A percentile compares a stretch with the other conserved stretches of the same genome.
Evolutionary conservation across 2,113 vertebrate species (phyloP).

Genomic region (Lophura nycthemera): DNA sequence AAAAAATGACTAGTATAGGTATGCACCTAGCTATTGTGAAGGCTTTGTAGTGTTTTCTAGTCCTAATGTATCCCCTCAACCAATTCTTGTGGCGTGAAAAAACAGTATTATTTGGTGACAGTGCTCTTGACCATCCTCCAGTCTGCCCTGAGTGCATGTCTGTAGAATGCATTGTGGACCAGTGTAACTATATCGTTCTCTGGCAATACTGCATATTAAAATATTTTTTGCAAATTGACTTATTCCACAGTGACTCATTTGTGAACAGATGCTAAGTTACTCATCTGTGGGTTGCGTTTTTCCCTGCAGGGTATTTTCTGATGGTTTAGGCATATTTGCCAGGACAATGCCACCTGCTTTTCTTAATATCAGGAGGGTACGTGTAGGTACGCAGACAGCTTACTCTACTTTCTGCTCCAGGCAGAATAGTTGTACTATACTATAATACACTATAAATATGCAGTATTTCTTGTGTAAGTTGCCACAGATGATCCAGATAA

Average conservation of each 20-base stretch:
- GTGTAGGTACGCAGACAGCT: background rate
- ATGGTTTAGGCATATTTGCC: background rate
- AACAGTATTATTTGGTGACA: background rate
- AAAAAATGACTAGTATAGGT: background rate
- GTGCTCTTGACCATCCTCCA: background rate
- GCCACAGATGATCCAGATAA: background rate
- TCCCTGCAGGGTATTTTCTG: background rate
- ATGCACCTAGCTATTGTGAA: background rate
- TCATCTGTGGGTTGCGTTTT: background rate
- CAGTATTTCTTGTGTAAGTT: background rate
- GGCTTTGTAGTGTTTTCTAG: background rate
- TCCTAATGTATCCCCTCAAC: fast-evolving
- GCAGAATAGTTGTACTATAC: background rate
- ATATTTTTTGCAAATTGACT: background rate
- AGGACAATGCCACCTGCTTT: background rate
- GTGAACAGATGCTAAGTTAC: background rate
- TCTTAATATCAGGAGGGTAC: background rate
- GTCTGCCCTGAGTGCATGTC: background rate
- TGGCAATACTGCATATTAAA: background rate
- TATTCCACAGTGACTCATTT: background rate
- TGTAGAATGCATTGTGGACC: background rate
- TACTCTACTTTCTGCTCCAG: background rate
- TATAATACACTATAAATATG: background rate
- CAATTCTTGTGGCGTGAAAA: background rate
- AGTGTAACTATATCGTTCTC: background rate